Conservation (phyloP, 2,797 vertebrate species). For the Lagodon rhomboides region DNA sequence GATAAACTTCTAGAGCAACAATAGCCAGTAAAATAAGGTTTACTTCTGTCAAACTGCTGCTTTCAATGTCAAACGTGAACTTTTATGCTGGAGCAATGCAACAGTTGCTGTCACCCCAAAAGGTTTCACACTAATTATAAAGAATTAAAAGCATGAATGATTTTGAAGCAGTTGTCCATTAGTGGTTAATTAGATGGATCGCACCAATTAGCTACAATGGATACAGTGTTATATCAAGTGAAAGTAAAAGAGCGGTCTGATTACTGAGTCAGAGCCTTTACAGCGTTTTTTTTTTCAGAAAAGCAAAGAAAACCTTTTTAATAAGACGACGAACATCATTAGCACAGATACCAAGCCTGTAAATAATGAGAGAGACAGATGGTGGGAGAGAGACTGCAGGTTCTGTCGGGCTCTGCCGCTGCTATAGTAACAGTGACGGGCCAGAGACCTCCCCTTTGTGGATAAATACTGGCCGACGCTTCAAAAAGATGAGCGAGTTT, state of each 20-base stretch:
- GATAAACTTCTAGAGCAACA: neutral
- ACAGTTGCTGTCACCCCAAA: neutral
- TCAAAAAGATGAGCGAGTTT: constrained; percentile 47
- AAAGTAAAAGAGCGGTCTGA: constrained; percentile 13
- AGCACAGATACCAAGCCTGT: constrained; percentile 1
- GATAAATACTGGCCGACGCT: constrained; percentile 30
- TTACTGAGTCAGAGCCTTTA: neutral
- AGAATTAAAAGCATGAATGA: constrained; percentile 24
- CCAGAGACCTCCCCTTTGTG: constrained; percentile 47
- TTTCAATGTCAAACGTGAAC: neutral
- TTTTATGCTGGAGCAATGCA: neutral
- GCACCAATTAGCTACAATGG: constrained; percentile 20
- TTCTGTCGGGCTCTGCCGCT: constrained; percentile 35
- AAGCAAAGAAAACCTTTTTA: neutral
- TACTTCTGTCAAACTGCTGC: neutral
- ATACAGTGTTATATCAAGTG: constrained; percentile 6
- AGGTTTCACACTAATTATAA: constrained; percentile 15
- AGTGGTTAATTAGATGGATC: constrained; percentile 24
- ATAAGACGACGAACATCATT: neutral
- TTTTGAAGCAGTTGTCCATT: constrained; percentile 28
- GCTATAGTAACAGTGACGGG: constrained; percentile 45
- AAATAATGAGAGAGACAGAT: constrained; percentile 4
- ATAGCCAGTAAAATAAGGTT: neutral
- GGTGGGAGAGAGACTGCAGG: neutral
- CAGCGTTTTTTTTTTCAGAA: neutral